Evolutionary conservation across 2,113 vertebrate genomes (phyloP).

Genomic region (Hypocryptadius cinnamomeus): DNA sequence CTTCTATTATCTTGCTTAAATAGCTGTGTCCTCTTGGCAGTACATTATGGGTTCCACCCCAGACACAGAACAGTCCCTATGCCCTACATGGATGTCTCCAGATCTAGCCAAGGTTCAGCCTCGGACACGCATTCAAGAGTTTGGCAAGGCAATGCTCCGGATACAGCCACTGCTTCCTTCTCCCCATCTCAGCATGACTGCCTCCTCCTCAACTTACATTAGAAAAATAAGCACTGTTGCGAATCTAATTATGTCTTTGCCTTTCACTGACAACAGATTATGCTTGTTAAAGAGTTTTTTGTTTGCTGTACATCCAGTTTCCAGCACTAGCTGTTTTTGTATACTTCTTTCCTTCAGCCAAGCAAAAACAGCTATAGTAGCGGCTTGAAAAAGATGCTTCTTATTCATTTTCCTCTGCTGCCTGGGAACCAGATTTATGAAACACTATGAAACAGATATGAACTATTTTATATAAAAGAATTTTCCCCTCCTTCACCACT

Average conservation of each 20-base stretch:
- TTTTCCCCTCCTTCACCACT: not conserved
- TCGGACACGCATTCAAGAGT: accelerated
- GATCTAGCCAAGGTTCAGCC: not conserved
- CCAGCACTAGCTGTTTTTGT: not conserved
- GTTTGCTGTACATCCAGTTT: constrained; percentile 1
- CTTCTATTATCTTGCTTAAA: not conserved
- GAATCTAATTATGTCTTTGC: constrained; percentile 12
- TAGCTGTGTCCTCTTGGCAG: accelerated
- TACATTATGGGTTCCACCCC: not conserved
- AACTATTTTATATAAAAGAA: constrained; percentile 47
- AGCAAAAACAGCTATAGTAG: not conserved
- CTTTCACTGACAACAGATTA: constrained; percentile 28
- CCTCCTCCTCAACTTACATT: not conserved
- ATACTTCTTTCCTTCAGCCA: not conserved
- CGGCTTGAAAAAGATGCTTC: not conserved
- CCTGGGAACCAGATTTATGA: constrained; percentile 39
- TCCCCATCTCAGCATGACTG: constrained; percentile 1
- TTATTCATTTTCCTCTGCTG: constrained; percentile 33
- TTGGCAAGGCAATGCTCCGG: not conserved
- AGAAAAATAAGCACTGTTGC: constrained; percentile 7
- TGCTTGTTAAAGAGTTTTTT: constrained; percentile 2
- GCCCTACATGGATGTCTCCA: not conserved
- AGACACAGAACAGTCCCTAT: not conserved
- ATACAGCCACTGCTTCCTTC: not conserved
- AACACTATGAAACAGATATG: constrained; percentile 13